Evolutionary conservation across 64 coral and sea anemone genomes (phyloP).

Genomic region (Catalaphyllia jardinei): DNA sequence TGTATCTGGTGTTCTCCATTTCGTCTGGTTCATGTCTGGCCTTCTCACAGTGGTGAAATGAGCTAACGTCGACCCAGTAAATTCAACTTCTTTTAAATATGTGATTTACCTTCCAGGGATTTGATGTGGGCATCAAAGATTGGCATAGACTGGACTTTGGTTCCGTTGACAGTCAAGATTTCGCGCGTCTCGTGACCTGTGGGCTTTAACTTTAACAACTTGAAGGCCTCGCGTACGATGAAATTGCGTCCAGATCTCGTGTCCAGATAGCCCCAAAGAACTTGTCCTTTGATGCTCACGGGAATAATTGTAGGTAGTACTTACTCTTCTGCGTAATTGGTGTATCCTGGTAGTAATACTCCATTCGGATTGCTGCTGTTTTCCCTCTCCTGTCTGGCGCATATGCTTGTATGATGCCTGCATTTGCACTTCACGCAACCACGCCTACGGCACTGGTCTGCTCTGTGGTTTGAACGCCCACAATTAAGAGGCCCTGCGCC

Average conservation of each 20-base stretch:
- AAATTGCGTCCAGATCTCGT: slow-evolving; percentile 58
- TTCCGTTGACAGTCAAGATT: too few relatives aligned
- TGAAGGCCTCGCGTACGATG: slow-evolving; percentile 40
- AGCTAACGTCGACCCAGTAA: slow-evolving; percentile 32
- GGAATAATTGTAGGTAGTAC: slow-evolving; percentile 46
- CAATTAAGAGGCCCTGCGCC: too few relatives aligned
- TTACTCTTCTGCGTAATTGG: slow-evolving; percentile 19
- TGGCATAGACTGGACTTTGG: too few relatives aligned
- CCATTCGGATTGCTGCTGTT: too few relatives aligned
- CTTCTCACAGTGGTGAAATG: slow-evolving; percentile 48
- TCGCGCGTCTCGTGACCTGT: too few relatives aligned
- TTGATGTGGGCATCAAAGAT: slow-evolving; percentile 15
- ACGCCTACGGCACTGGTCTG: slow-evolving; percentile 37
- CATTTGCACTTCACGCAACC: slow-evolving; percentile 46
- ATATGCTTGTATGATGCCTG: slow-evolving; percentile 63
- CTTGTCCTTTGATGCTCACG: neutral
- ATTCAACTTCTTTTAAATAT: slow-evolving; percentile 44
- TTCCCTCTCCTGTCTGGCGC: neutral
- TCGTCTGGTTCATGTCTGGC: slow-evolving; percentile 31
- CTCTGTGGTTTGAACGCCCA: slow-evolving; percentile 24
- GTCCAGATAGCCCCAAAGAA: neutral
- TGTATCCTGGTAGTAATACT: slow-evolving; percentile 31
- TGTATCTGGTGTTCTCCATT: slow-evolving; percentile 15
- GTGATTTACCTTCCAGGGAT: slow-evolving; percentile 15
- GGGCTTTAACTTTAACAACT: slow-evolving; percentile 33